Evolutionary conservation across 2,797 vertebrate genomes (phyloP).

Genomic region (Dromococcyx pavoninus): DNA sequence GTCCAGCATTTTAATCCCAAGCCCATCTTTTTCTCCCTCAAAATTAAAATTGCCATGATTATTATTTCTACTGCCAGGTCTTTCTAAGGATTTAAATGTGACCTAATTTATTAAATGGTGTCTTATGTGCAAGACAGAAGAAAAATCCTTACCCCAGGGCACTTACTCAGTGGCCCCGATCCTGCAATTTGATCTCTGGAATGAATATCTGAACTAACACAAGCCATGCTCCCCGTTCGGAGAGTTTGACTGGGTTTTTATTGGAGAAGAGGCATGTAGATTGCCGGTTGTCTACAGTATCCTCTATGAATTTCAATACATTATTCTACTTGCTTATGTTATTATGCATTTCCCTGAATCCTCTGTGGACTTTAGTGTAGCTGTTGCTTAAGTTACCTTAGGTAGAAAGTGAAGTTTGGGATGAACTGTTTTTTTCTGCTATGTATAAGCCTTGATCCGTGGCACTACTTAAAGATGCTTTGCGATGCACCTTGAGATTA

Average conservation of each 20-base stretch:
- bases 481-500: conserved; percentile 52
- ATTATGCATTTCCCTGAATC: neutral
- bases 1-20: neutral
- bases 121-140: neutral
- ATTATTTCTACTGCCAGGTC: neutral
- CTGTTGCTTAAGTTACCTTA: neutral
- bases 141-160: conserved; percentile 39
- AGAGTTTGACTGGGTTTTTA: neutral
- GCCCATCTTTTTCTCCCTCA: neutral
- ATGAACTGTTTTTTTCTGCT: neutral
- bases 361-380: neutral
- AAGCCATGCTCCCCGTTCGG: neutral
- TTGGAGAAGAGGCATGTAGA: neutral
- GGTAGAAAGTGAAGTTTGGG: neutral
- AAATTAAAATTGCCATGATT: conserved; percentile 11
- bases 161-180: neutral
- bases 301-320: neutral
- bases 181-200: conserved; percentile 31
- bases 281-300: neutral
- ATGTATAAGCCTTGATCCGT: conserved; percentile 6
- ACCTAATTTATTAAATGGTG: conserved; percentile 47
- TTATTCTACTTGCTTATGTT: neutral
- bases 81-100: conserved; percentile 18
- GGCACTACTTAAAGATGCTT: conserved; percentile 2
- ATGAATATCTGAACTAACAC: conserved; percentile 19